Evolutionary conservation across 1,140 invertebrate genomes (phyloP), one percentile per base, ranked within the genome.

Genomic region (Maniola jurtina): DNA sequence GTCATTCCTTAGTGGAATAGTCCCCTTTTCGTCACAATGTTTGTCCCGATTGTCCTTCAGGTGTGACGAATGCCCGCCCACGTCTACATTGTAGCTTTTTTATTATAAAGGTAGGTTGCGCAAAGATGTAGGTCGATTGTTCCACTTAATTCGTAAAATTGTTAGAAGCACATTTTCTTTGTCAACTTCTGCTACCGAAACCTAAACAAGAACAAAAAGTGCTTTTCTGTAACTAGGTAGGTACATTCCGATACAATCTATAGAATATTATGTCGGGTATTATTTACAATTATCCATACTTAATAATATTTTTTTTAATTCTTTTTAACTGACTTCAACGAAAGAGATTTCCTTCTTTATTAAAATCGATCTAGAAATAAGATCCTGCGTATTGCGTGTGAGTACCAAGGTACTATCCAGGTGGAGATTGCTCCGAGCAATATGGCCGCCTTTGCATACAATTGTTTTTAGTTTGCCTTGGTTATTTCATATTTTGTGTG

Each of bases 51-150:
- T 25, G 48, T 52, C 48, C 15, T 2, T 25, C 14, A 25, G 48
- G 48, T 52, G 48, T 16, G 16, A 52, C 48, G 6, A 52, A 52
- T 16, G 48, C 14, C 48, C 48, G 48, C 48, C 48, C 48, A 52
- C 48, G 48, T 52, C 48, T 25, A 15, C 15, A 52, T 52, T 52
- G 48, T 52, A 2, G 15, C 6, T 42, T 42, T 42, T 42, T 42
- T 42, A 25, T 25, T 25, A 25, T 25, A 25, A 25, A 25, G 25
- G 25, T 25, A 25, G 25, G 25, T 16, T 16, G 48, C 6, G 15
- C 48, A 52, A 52, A 52, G 48, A 52, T 16, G 48, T 52, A 52
- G 48, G 48, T 52, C 48, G 48, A 52, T 52, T 52, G 48, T 52
- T 52, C 48, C 48, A 25, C 48, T 52, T 16, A 16, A 45, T 5